Conservation (phyloP, 2,113 vertebrate species). For the Crotalus viridis region DNA sequence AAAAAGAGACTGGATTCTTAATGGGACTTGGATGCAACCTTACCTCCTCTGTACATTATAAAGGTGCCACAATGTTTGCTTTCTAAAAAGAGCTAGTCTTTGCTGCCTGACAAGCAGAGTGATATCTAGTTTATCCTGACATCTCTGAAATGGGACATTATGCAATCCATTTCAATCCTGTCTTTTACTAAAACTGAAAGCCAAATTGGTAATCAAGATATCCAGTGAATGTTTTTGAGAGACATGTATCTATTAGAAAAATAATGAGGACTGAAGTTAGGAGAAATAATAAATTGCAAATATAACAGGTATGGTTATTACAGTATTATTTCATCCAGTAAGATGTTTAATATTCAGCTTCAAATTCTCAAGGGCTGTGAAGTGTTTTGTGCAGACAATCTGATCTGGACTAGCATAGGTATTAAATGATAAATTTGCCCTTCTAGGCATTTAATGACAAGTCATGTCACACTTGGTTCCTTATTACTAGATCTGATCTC, state of each 20-base stretch:
- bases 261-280: not conserved
- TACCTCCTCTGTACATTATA: not conserved
- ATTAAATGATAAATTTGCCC: conserved; percentile 7
- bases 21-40: not conserved
- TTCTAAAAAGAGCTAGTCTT: not conserved
- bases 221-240: not conserved
- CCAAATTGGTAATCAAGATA: not conserved
- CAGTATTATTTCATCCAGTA: not conserved
- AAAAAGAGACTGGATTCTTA: not conserved
- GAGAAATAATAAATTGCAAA: not conserved
- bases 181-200: not conserved
- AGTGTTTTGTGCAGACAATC: not conserved
- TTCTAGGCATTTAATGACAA: not conserved
- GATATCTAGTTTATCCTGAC: conserved; percentile 24
- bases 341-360: fast-evolving
- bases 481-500: not conserved
- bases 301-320: not conserved
- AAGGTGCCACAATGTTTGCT: not conserved
- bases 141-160: not conserved
- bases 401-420: not conserved
- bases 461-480: not conserved
- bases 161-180: conserved; percentile 31
- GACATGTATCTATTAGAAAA: not conserved
- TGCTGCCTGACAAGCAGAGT: not conserved
- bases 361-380: not conserved